A percentile compares a stretch with the other conserved stretches of the same genome.
phyloP scores from a whole-genome alignment of 2,797 vertebrate species.

The Naso thynnoides region DNA sequence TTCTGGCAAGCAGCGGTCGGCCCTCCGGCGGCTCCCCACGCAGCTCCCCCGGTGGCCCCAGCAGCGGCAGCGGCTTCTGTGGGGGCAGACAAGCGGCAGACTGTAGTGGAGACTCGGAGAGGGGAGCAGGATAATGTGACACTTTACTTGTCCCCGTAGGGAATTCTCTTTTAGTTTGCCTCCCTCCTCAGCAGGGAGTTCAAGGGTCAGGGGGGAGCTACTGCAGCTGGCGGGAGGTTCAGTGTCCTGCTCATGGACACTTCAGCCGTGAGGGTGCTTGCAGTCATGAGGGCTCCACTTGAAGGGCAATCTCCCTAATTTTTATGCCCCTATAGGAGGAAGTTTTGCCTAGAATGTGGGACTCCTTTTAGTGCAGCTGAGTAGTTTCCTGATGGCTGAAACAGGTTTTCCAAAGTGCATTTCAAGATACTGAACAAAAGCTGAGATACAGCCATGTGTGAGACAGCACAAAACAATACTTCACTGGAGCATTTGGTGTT shows the following conservation, averaged over 20 bases:
- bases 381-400: constrained; percentile 68
- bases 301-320: constrained; percentile 50
- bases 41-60: constrained; percentile 74
- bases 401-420: constrained; percentile 61
- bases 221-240: constrained; percentile 50
- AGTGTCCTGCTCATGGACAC: constrained; percentile 56
- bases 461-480: constrained; percentile 60
- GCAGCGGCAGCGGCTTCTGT: constrained; percentile 85
- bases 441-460: constrained; percentile 45
- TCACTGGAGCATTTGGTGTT: constrained; percentile 36
- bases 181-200: constrained; percentile 58
- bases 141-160: constrained; percentile 74
- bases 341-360: constrained; percentile 49
- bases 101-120: constrained; percentile 85
- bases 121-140: constrained; percentile 74
- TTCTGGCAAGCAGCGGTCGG: constrained; percentile 82
- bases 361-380: constrained; percentile 63
- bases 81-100: constrained; percentile 90
- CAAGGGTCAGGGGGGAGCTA: constrained; percentile 68
- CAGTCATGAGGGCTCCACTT: constrained; percentile 55
- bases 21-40: constrained; percentile 70
- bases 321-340: constrained; percentile 50
- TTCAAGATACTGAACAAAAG: constrained; percentile 45
- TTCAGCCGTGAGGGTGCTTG: constrained; percentile 61
- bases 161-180: constrained; percentile 58